Evolutionary conservation across 2,113 vertebrate genomes (phyloP).

Genomic region (Otis tarda): DNA sequence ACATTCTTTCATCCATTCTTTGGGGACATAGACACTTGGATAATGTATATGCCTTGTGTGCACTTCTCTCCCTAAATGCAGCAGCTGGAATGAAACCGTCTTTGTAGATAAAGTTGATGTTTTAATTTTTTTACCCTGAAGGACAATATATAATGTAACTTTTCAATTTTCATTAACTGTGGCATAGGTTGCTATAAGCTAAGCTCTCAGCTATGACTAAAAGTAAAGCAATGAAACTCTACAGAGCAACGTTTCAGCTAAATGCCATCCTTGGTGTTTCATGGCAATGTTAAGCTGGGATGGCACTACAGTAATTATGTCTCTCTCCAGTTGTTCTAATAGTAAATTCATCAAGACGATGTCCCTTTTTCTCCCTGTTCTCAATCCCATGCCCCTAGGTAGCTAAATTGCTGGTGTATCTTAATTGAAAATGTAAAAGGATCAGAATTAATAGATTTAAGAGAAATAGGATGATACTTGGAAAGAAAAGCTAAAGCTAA

Average conservation of each 20-base stretch:
- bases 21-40: conserved; percentile 6
- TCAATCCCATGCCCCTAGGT: background rate
- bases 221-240: conserved; percentile 20
- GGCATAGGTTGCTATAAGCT: background rate
- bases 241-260: background rate
- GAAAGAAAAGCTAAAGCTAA: background rate
- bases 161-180: conserved; percentile 37
- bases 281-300: background rate
- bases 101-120: conserved; percentile 42
- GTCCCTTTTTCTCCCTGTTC: background rate
- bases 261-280: background rate
- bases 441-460: background rate
- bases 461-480: background rate
- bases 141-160: conserved; percentile 15
- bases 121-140: conserved; percentile 45
- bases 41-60: background rate
- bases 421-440: background rate
- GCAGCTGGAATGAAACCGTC: background rate
- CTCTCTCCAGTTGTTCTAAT: background rate
- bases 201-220: conserved; percentile 27
- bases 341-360: background rate
- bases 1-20: conserved; percentile 39
- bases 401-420: background rate
- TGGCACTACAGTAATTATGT: background rate
- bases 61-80: background rate